Evolutionary conservation across 2,888 invertebrate species (phyloP), one percentile per base, ranked within the genome.

Genomic region (Drosophila paranaensis): DNA sequence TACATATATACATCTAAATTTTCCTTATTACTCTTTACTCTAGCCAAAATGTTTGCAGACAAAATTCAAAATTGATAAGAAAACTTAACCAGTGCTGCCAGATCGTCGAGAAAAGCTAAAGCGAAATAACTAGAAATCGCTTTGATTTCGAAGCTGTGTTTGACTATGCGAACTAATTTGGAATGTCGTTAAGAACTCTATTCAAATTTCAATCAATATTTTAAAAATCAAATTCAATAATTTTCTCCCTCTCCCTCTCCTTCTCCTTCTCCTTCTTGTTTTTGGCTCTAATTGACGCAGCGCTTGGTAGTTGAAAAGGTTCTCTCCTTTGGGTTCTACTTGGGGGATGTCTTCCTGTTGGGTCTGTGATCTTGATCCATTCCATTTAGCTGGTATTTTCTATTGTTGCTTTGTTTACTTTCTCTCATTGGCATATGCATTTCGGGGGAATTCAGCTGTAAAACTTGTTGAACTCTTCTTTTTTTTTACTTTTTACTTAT

Each of bases 401-500:
- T 57, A 37, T 20, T 20, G 2, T 2, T 20, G 20, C n/a, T n/a
- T 20, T 20, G 20, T 20, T 20, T 35, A 33, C 1, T 33, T 33
- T 50, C 16, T 50, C 73, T 58, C 58, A 65, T 75, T 77, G 74
- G 74, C 74, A 74, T 74, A 33, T 61, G 66, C 45, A 35, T 58
- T 77, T 72, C 14, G 77, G 74, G 77, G 77, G 77, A 75, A 75
- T 77, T 75, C 74, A 58, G 63, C 71, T 77, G 70, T 70, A 70
- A 55, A 60, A 60, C 30, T 46, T 57, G 40, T 64, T 71, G 74
- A 76, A 74, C 62, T 55, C 58, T 57, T 60, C 33, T 48, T 48
- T 30, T 10, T 53, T 27, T 10, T 39, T 9, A 27, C 8, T 16
- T 50, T 30, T 48, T 48, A 13, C 53, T 33, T 50, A 39, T 62